Evolutionary conservation across 2,888 invertebrate genomes (phyloP), one percentile per base, ranked within the genome.

Genomic region (Aporophyla lueneburgensis): DNA sequence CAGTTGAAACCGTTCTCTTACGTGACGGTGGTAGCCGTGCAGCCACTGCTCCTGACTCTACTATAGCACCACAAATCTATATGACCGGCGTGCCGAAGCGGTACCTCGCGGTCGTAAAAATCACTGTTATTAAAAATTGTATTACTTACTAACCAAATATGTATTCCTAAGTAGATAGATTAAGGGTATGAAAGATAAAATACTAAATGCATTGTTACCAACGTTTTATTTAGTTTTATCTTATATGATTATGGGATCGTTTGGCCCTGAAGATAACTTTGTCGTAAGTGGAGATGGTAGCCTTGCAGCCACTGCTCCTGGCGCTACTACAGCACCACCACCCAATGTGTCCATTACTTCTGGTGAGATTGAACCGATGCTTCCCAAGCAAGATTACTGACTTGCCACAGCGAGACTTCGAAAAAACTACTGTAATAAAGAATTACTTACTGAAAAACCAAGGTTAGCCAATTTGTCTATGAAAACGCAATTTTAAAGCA

Each of bases 261-360:
- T 58, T 87, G 2, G 51, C 49, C 14, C 56, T 78, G 24, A 74
- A 58, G 46, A 87, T 76, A 5, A 61, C 51, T 24, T 89, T 76
- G 0, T 88, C 71, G 16, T 81, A 69, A 0, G 92, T 90, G 19
- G 77, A 78, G 10, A 92, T n/a, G 3, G 85, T 84, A 0, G 91
- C 89, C 58, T 78, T 85, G 71, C 91, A 92, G n/a, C 85, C 84
- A 0, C 70, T 85, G 33, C 83, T 86, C 12, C 85, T 78, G 81
- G 88, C 83, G 62, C 89, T 89, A 27, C 88, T 88, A 67, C 92
- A 92, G 6, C 86, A 81, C 92, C 92, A 93, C 65, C 85, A 79
- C 0, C 81, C 83, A 5, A 84, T 82, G 4, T 66, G 58, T 0
- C 89, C 90, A 9, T 77, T 74, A 33, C 75, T 49, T 19, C 76